These are phyloP conservation scores for Pentalonia nigronervosa DNA, from an alignment of 1,140 invertebrate genomes.

Conservation along the genomic window DNA sequence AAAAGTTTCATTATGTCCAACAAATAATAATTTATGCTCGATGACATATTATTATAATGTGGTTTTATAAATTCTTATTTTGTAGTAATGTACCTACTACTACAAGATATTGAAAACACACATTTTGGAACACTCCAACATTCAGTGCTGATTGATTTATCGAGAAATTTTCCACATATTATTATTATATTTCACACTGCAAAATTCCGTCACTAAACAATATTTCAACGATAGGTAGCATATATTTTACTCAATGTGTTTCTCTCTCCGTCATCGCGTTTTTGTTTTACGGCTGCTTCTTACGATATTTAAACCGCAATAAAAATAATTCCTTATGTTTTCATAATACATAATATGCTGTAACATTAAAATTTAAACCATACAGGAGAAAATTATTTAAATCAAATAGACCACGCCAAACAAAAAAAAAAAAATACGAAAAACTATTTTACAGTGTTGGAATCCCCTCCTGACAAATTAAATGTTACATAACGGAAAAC, in stretches of 20 bases:
- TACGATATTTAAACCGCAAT: not conserved
- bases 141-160: not conserved
- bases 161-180: not conserved
- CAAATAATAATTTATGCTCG: not conserved
- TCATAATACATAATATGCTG: not conserved
- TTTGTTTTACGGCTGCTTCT: not conserved
- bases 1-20: not conserved
- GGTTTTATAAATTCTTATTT: not conserved
- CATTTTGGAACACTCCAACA: not conserved
- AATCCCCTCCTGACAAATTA: not conserved
- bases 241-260: not conserved
- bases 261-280: not conserved
- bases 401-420: too few species aligned
- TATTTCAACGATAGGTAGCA: not conserved
- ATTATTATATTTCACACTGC: too few species aligned
- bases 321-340: not conserved
- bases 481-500: too few species aligned
- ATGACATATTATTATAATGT: not conserved
- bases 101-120: not conserved
- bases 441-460: not conserved
- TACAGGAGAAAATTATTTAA: too few species aligned
- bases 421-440: not conserved
- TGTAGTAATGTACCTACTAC: too few species aligned
- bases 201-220: not conserved
- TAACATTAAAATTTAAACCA: not conserved